These are phyloP conservation scores for Cottoperca gobio DNA, from an alignment of 2,797 vertebrate genomes.

Conservation along the genomic window DNA sequence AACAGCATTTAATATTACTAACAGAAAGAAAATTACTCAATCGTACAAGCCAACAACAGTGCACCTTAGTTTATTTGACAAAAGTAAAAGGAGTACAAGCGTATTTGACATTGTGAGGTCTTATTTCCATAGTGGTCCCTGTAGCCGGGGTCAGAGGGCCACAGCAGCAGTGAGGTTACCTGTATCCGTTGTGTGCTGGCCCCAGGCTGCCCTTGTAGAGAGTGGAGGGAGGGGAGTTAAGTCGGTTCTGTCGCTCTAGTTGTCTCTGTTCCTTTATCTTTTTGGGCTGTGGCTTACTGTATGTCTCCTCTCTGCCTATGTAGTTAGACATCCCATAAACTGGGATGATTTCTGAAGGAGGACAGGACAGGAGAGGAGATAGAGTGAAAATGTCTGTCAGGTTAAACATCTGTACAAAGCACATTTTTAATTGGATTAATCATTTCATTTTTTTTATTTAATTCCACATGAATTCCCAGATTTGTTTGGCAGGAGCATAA, in stretches of 20 bases:
- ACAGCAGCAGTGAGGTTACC: conserved; percentile 78
- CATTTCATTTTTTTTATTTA: conserved; percentile 21
- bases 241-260: conserved; percentile 94
- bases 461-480: background rate
- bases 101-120: no score
- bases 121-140: no score
- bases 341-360: conserved; percentile 92
- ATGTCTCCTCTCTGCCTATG: conserved; percentile 93
- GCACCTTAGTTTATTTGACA: no score
- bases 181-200: conserved; percentile 91
- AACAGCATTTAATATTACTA: background rate
- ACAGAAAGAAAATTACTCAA: background rate
- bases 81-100: no score
- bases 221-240: conserved; percentile 93
- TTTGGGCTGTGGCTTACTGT: conserved; percentile 95
- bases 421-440: background rate
- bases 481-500: background rate
- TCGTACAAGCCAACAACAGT: background rate
- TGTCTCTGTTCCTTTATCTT: conserved; percentile 93
- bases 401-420: background rate
- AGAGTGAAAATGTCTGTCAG: background rate
- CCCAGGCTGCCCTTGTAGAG: conserved; percentile 90
- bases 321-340: conserved; percentile 97
- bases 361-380: conserved; percentile 2
- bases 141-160: background rate